Percentiles rank a stretch among this genome's conserved stretches.
Evolutionary conservation across 2,113 vertebrate genomes (phyloP).

Genomic region (Gallinago paraguaiae): DNA sequence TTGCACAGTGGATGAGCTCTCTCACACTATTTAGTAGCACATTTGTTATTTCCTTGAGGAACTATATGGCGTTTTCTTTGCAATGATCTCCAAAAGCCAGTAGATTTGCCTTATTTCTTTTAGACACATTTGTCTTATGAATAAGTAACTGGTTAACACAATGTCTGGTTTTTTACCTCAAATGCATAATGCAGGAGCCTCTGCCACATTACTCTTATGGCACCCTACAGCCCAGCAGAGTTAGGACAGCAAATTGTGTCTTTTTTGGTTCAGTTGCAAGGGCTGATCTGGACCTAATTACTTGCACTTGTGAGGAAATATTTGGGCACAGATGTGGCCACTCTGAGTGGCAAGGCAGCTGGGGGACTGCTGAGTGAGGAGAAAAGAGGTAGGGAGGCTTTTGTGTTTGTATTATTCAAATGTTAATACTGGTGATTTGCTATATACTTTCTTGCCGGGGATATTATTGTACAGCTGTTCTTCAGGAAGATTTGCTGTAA

Average conservation of each 20-base stretch:
- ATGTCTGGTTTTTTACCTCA: background rate
- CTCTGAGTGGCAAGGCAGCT: background rate
- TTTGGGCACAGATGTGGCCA: background rate
- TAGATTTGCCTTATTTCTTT: background rate
- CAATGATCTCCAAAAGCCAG: background rate
- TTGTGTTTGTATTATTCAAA: background rate
- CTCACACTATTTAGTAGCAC: background rate
- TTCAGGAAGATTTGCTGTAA: background rate
- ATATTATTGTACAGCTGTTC: background rate
- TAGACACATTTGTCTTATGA: background rate
- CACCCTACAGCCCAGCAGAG: background rate
- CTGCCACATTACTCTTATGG: fast-evolving
- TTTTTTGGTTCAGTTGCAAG: background rate
- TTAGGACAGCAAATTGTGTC: background rate
- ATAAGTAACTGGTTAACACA: background rate
- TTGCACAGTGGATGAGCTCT: background rate
- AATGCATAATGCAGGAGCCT: background rate
- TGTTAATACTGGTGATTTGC: fast-evolving
- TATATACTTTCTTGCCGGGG: fast-evolving
- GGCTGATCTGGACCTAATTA: background rate
- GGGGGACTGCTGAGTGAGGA: background rate
- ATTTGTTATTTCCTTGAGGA: background rate
- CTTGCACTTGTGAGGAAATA: background rate
- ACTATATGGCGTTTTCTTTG: background rate
- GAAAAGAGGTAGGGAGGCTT: fast-evolving